phyloP scores from a whole-genome alignment of 2,797 vertebrate species.

The Urocyon cinereoargenteus region DNA sequence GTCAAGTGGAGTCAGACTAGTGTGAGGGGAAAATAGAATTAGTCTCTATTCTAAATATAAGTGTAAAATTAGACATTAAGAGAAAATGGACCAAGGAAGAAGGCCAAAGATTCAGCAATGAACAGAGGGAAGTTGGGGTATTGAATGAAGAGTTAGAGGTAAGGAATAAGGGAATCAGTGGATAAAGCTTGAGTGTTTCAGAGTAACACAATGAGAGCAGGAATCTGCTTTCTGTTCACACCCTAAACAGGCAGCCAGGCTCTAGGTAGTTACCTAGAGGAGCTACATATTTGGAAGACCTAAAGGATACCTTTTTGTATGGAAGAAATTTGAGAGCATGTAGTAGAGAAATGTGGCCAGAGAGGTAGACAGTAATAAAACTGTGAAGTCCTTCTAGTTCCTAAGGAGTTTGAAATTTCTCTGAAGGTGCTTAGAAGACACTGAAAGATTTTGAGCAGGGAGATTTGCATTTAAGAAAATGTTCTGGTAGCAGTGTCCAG shows the following conservation, averaged over 20 bases:
- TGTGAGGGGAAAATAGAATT: neutral
- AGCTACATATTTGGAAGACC: neutral
- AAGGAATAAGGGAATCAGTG: neutral
- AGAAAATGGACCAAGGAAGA: neutral
- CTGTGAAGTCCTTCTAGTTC: neutral
- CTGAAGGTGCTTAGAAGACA: neutral
- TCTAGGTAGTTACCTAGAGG: neutral
- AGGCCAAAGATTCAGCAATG: neutral
- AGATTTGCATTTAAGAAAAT: slow-evolving; percentile 13
- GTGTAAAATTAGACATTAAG: neutral
- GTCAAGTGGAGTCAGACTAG: neutral
- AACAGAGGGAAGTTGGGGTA: neutral
- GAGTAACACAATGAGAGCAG: neutral
- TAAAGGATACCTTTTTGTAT: neutral
- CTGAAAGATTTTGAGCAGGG: neutral
- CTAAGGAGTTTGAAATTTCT: neutral
- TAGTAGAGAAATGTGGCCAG: neutral
- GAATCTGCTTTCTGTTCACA: neutral
- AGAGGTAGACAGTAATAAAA: neutral
- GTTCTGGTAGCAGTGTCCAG: neutral
- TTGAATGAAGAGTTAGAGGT: neutral
- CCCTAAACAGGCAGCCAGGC: neutral
- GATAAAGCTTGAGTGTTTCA: neutral
- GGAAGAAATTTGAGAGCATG: neutral
- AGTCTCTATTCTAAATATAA: neutral